Percentiles rank a stretch among this genome's conserved stretches.
Evolutionary conservation across 2,888 invertebrate genomes (phyloP).

Genomic region (Eurytoma adleriae): DNA sequence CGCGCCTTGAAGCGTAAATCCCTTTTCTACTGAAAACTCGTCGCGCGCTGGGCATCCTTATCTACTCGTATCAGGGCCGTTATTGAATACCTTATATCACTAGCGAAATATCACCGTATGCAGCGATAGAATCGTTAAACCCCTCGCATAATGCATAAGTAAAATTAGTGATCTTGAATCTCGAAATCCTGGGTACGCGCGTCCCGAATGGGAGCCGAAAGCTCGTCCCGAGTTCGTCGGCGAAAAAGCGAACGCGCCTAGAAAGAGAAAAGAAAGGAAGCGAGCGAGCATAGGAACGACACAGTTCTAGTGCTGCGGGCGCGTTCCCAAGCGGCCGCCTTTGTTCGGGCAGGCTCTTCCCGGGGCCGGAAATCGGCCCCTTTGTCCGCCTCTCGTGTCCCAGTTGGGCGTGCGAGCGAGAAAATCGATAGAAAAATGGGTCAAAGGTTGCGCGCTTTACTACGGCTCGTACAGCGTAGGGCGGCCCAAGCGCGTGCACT

Average conservation of each 20-base stretch:
- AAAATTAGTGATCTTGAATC: too few species aligned
- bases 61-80: too few species aligned
- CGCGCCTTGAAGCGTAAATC: too few species aligned
- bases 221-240: too few species aligned
- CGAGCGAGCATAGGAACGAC: too few species aligned
- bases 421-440: constrained; percentile 73
- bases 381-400: constrained; percentile 56
- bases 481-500: constrained; percentile 32
- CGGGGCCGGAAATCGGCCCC: constrained; percentile 44
- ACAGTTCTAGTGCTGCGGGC: neutral
- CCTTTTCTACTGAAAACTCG: too few species aligned
- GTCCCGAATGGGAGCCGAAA: neutral
- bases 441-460: constrained; percentile 65
- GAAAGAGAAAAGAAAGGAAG: neutral
- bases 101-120: too few species aligned
- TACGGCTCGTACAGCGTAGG: constrained; percentile 3
- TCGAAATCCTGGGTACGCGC: too few species aligned
- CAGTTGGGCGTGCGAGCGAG: constrained; percentile 58
- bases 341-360: constrained; percentile 18
- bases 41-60: too few species aligned
- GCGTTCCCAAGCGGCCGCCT: constrained; percentile 15
- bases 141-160: too few species aligned
- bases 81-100: too few species aligned
- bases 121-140: too few species aligned
- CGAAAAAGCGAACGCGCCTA: neutral